A percentile compares a stretch with the other conserved stretches of the same genome.
Evolutionary conservation across 2,113 vertebrate genomes (phyloP).

Genomic region (Coturnix japonica): DNA sequence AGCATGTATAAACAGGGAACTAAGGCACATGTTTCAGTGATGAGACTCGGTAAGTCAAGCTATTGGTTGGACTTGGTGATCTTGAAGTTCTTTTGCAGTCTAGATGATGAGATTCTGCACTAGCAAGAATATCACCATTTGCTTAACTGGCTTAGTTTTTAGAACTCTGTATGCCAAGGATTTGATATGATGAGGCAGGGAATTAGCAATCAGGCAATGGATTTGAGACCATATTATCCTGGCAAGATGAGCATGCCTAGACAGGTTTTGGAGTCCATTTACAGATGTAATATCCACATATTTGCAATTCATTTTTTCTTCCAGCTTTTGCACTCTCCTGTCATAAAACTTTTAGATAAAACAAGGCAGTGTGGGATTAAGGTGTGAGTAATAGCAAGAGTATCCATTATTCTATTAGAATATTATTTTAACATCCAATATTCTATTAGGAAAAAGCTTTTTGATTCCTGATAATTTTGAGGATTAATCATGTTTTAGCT

Average conservation of each 20-base stretch:
- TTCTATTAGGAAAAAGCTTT: constrained; percentile 20
- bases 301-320: neutral
- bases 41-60: neutral
- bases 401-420: constrained; percentile 40
- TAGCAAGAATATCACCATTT: neutral
- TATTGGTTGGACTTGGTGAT: neutral
- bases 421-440: constrained; percentile 45
- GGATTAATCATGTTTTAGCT: constrained; percentile 59
- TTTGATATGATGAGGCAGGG: neutral
- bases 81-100: neutral
- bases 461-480: constrained; percentile 28
- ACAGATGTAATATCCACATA: neutral
- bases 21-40: neutral
- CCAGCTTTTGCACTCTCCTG: neutral
- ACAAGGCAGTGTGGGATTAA: constrained; percentile 1
- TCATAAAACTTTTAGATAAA: neutral
- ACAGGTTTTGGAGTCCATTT: neutral
- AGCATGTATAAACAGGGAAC: neutral
- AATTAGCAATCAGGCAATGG: neutral
- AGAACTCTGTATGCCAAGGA: neutral
- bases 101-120: neutral
- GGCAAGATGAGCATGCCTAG: neutral
- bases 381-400: neutral
- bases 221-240: neutral
- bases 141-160: neutral